phyloP scores from a whole-genome alignment of 2,113 vertebrate genomes.

The Scortum barcoo region DNA sequence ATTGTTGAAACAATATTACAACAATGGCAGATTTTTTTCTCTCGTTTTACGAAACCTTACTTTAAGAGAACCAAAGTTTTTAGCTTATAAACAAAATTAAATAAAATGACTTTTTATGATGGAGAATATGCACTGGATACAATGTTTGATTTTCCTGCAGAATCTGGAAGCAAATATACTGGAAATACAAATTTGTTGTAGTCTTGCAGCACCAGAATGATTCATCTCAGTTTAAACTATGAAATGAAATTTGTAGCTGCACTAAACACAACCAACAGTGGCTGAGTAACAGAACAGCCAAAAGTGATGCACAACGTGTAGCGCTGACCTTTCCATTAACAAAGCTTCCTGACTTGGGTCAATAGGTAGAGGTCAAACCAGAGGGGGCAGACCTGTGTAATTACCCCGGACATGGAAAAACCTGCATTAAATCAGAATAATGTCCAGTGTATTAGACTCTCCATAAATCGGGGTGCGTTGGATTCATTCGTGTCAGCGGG shows the following conservation, averaged over 20 bases:
- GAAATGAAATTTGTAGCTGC: not conserved
- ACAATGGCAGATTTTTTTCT: not conserved
- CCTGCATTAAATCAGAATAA: slow-evolving; percentile 49
- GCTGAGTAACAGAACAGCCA: slow-evolving; percentile 1
- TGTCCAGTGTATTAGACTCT: slow-evolving; percentile 23
- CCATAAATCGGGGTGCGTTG: slow-evolving; percentile 34
- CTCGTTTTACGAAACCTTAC: not conserved
- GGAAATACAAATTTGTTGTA: not conserved
- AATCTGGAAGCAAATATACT: not conserved
- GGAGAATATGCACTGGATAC: not conserved
- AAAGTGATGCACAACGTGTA: slow-evolving; percentile 33
- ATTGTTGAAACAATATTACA: not conserved
- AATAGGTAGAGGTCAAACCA: slow-evolving; percentile 64
- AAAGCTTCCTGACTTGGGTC: slow-evolving; percentile 71
- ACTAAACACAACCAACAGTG: not conserved
- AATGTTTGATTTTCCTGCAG: not conserved
- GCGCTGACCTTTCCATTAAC: slow-evolving; percentile 55
- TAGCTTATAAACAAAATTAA: not conserved
- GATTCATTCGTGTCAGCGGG: slow-evolving; percentile 38
- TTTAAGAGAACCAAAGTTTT: not conserved
- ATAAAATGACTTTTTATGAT: not conserved
- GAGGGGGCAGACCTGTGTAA: slow-evolving; percentile 52
- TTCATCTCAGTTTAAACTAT: not conserved
- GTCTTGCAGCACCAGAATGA: not conserved
- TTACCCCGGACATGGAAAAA: slow-evolving; percentile 61